Conservation (phyloP, 2,113 vertebrate genomes). For the Gnathonemus longibarbis region DNA sequence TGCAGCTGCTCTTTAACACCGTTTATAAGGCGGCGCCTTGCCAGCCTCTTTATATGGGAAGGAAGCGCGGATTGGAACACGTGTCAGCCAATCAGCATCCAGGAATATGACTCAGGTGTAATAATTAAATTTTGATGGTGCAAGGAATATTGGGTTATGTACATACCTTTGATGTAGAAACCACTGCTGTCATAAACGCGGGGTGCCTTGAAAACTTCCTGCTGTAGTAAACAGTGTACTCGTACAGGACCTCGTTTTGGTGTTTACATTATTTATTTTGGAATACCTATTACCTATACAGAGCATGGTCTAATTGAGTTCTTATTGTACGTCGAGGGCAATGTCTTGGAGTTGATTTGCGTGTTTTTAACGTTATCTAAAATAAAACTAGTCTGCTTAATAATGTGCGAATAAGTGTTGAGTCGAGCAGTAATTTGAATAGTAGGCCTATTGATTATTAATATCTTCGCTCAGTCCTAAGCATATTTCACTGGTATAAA, state of each 20-base stretch:
- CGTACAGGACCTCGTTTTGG: not conserved
- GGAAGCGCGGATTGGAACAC: not conserved
- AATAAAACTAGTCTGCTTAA: not conserved
- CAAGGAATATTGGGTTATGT: not conserved
- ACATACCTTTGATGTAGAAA: not conserved
- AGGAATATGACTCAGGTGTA: not conserved
- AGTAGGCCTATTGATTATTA: not conserved
- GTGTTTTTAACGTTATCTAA: not conserved
- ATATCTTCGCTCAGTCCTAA: not conserved
- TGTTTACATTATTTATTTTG: not conserved
- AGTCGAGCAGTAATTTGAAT: not conserved
- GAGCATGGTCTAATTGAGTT: not conserved
- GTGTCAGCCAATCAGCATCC: not conserved
- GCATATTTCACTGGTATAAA: not conserved
- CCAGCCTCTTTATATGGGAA: not conserved
- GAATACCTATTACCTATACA: not conserved
- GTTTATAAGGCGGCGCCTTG: not conserved
- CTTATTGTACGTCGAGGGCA: not conserved
- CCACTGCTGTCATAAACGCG: not conserved
- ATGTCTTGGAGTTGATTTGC: not conserved
- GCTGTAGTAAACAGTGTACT: not conserved
- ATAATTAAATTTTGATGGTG: not conserved
- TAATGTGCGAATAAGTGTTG: not conserved
- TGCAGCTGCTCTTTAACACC: not conserved
- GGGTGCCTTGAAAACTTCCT: not conserved